Conservation (phyloP, 1,140 invertebrate genomes). For the Armadillidium nasatum region DNA sequence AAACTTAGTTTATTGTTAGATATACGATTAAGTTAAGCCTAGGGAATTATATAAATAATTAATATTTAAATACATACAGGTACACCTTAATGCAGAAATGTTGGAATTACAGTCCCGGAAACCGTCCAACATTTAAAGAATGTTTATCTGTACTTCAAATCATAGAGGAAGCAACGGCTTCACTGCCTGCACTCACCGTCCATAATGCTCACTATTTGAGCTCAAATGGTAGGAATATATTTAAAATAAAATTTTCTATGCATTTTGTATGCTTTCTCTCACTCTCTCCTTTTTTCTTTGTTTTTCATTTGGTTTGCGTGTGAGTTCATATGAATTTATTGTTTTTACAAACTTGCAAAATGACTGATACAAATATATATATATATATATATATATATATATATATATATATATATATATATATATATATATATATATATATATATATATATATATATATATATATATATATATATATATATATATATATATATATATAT, state of each 20-base stretch:
- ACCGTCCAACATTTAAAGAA: constrained; percentile 17
- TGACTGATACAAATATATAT: background rate
- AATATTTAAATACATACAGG: background rate
- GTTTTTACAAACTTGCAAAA: too few relatives aligned
- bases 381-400: constrained; percentile 4
- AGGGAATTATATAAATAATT: too few relatives aligned
- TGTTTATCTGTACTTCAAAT: constrained; percentile 21
- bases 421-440: constrained; percentile 25
- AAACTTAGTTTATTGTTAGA: too few relatives aligned
- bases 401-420: constrained; percentile 16
- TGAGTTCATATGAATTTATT: too few relatives aligned
- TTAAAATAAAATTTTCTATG: too few relatives aligned
- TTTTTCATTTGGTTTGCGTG: too few relatives aligned
- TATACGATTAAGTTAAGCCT: too few relatives aligned
- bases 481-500: constrained; percentile 30
- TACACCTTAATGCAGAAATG: constrained; percentile 12
- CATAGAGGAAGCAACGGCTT: background rate
- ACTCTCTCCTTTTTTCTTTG: too few relatives aligned
- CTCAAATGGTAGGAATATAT: constrained; percentile 9
- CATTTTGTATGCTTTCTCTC: too few relatives aligned
- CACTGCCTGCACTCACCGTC: constrained; percentile 15
- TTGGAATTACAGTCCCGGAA: constrained; percentile 22
- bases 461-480: constrained; percentile 18
- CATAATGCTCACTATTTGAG: constrained; percentile 25
- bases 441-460: constrained; percentile 21